phyloP scores from a whole-genome alignment of 2,113 vertebrate species.

The Herpailurus yagouaroundi region DNA sequence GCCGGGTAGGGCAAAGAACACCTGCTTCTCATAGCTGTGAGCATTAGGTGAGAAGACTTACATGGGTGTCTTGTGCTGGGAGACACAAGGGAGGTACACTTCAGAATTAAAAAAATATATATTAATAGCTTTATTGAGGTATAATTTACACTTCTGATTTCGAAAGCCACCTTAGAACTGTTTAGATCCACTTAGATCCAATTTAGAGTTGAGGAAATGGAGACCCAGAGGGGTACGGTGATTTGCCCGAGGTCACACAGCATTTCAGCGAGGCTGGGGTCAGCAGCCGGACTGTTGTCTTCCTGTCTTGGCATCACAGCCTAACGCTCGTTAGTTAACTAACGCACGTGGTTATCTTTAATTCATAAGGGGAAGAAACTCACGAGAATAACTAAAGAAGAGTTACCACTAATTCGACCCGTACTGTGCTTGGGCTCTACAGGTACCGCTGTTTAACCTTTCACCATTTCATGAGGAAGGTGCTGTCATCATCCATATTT shows the following conservation, averaged over 20 bases:
- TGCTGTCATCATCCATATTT: no score
- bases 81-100: not conserved
- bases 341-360: not conserved
- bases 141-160: not conserved
- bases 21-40: accelerated
- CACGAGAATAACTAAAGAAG: not conserved
- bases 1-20: no score
- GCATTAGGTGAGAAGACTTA: not conserved
- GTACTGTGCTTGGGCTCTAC: not conserved
- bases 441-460: not conserved
- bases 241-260: not conserved
- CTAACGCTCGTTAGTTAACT: accelerated
- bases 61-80: accelerated
- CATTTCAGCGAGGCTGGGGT: accelerated
- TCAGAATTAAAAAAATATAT: not conserved
- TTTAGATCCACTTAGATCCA: not conserved
- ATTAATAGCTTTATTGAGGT: not conserved
- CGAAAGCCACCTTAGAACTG: not conserved
- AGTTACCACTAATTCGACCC: not conserved
- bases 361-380: not conserved
- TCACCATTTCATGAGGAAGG: not conserved
- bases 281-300: accelerated
- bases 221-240: not conserved
- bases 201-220: slow-evolving; percentile 54
- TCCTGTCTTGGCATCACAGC: not conserved